These are phyloP conservation scores for Heliconius nattereri DNA, from an alignment of 1,140 invertebrate genomes.

Conservation along the genomic window DNA sequence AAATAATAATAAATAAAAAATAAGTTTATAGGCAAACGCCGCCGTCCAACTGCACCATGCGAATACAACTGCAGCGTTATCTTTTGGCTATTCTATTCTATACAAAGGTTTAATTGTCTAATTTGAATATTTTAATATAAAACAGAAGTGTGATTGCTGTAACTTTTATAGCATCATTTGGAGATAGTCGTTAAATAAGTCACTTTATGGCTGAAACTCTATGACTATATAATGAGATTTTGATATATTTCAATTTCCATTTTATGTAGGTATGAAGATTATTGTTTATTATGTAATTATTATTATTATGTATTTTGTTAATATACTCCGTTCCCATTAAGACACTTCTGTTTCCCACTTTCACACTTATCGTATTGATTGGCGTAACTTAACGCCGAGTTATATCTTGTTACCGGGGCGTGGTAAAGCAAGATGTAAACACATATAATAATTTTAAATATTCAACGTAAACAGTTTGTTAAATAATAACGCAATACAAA, in stretches of 20 bases:
- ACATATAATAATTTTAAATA: not conserved
- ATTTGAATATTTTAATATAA: not conserved
- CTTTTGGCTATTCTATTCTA: not conserved
- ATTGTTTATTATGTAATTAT: too few relatives aligned
- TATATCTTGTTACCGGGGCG: too few relatives aligned
- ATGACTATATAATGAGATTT: constrained; percentile 4
- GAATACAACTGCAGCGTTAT: too few relatives aligned
- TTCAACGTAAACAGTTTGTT: not conserved
- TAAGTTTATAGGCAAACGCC: too few relatives aligned
- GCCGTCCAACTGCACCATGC: too few relatives aligned
- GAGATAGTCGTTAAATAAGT: not conserved
- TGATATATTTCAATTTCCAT: not conserved
- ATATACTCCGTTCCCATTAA: too few relatives aligned
- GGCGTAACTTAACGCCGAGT: too few relatives aligned
- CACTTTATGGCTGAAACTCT: not conserved
- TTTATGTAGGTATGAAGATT: not conserved
- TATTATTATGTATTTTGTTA: too few relatives aligned
- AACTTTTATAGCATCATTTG: not conserved
- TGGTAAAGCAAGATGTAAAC: too few relatives aligned
- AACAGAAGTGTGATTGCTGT: not conserved
- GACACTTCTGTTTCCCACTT: too few relatives aligned
- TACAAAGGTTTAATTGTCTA: not conserved
- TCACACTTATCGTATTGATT: too few relatives aligned
- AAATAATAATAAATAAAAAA: too few relatives aligned
- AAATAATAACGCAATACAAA: constrained; percentile 3